Evolutionary conservation across 2,113 vertebrate genomes (phyloP), one percentile per base, ranked within the genome.

Genomic region (Ramphastos sulfuratus): DNA sequence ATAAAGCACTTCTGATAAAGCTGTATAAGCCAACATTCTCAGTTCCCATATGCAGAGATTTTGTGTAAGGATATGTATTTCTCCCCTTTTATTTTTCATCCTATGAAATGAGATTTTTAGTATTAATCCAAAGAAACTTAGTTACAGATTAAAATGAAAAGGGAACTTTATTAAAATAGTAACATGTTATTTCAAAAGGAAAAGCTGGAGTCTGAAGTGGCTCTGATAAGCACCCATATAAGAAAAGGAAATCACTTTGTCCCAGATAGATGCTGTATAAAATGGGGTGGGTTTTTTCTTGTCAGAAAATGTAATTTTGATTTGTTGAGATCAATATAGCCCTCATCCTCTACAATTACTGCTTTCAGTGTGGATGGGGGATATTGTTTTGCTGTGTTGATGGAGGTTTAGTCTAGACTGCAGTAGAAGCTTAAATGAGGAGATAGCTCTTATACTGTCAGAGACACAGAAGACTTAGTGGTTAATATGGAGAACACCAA

Each of bases 291-390:
- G 8, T 24, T 73, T 65, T 58, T 82, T 73, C 48, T 82, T 87
- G 46, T 83, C 56, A 75, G 48, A 78, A 93, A 80, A 77, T 79
- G 73, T 77, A 2, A 76, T 66, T 95, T 94, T 92, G 31, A 84
- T 79, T 90, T 30, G 7, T 66, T 94, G 75, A 48, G 59, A 78
- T 81, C 63, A 82, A 24, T 73, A 23, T 33, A 67, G 30, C 33
- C 28, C 13, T 91, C 82, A 46, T 89, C 10, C 28, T 89, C 52
- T 63, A 46, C 30, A 86, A 42, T n/a, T 76, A 76, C n/a, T 93
- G 73, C 9, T 82, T 66, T 87, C 39, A 73, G 19, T 27, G 63
- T 65, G 55, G 33, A 7, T 48, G 44, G 6, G 18, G 7, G 4
- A 2, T 10, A 60, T 20, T 85, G 23, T 88, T 96, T 92, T 94